These are phyloP conservation scores for Ormyrus nitidulus DNA, from an alignment of 2,888 invertebrate species.

Conservation along the genomic window DNA sequence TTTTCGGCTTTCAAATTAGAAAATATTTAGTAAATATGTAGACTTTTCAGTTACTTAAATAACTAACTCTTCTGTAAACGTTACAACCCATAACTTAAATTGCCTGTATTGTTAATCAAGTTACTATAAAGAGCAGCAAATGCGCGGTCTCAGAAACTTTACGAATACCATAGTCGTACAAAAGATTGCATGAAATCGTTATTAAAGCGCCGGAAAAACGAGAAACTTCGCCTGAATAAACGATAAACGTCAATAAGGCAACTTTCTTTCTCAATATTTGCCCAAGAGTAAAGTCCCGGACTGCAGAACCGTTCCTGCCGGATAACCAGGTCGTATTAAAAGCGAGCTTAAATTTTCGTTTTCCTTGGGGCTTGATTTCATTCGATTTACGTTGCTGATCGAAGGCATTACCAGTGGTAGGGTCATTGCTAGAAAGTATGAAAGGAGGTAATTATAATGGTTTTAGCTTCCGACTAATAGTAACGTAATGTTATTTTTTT, in stretches of 20 bases:
- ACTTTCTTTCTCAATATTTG: conserved; percentile 39
- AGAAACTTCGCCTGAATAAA: conserved; percentile 31
- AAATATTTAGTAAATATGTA: too few relatives aligned
- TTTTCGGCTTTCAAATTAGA: too few relatives aligned
- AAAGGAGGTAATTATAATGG: too few relatives aligned
- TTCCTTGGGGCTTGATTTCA: conserved; percentile 31
- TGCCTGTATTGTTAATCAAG: too few relatives aligned
- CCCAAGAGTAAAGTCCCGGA: conserved; percentile 21
- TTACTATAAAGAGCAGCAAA: too few relatives aligned
- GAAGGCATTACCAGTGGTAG: background rate
- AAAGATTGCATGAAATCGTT: background rate
- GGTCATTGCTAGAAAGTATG: background rate
- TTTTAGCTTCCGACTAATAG: too few relatives aligned
- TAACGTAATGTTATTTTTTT: too few relatives aligned
- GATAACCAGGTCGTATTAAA: conserved; percentile 32
- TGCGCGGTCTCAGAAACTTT: too few relatives aligned
- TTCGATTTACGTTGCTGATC: conserved; percentile 11
- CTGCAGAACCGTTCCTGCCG: conserved; percentile 1
- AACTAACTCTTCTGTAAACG: too few relatives aligned
- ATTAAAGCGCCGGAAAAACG: background rate
- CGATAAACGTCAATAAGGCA: conserved; percentile 44
- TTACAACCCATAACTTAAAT: too few relatives aligned
- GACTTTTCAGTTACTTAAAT: too few relatives aligned
- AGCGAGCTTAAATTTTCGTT: conserved; percentile 32
- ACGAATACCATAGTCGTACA: too few relatives aligned